These are phyloP conservation scores for Manis crassicaudata DNA, from an alignment of 2,797 vertebrate species.

Conservation along the genomic window DNA sequence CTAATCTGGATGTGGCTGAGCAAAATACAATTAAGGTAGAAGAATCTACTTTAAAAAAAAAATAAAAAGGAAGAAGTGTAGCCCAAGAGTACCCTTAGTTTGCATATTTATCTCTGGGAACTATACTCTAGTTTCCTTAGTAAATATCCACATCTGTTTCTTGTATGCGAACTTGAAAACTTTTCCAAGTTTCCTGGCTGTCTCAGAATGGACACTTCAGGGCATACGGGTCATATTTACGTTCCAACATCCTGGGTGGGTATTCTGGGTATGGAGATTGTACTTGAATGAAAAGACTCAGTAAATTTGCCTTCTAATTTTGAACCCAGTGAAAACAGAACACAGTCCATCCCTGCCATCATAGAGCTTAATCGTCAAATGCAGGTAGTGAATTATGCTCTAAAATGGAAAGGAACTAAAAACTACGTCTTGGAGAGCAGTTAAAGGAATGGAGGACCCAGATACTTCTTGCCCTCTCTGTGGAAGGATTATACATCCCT, in stretches of 20 bases:
- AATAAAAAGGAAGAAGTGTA: background rate
- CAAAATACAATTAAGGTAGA: constrained; percentile 14
- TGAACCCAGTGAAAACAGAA: background rate
- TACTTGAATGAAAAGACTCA: background rate
- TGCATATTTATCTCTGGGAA: background rate
- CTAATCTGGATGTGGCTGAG: constrained; percentile 24
- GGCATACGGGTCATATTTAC: background rate
- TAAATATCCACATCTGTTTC: constrained; percentile 23
- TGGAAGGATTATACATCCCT: background rate
- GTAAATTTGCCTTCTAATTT: constrained; percentile 46
- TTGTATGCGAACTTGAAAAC: background rate
- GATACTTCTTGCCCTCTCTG: background rate
- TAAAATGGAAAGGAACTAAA: background rate
- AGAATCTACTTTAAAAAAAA: background rate
- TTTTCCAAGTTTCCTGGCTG: constrained; percentile 13
- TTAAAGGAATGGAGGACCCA: constrained; percentile 22
- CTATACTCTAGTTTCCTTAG: background rate
- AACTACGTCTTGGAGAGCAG: background rate
- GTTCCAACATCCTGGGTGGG: background rate
- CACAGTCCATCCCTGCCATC: background rate
- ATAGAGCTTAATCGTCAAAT: background rate
- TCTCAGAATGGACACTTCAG: background rate
- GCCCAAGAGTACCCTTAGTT: background rate
- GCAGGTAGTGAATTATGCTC: background rate
- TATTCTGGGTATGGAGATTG: background rate